These are phyloP conservation scores for Polypterus senegalus DNA, from an alignment of 2,113 vertebrate genomes.

Conservation along the genomic window DNA sequence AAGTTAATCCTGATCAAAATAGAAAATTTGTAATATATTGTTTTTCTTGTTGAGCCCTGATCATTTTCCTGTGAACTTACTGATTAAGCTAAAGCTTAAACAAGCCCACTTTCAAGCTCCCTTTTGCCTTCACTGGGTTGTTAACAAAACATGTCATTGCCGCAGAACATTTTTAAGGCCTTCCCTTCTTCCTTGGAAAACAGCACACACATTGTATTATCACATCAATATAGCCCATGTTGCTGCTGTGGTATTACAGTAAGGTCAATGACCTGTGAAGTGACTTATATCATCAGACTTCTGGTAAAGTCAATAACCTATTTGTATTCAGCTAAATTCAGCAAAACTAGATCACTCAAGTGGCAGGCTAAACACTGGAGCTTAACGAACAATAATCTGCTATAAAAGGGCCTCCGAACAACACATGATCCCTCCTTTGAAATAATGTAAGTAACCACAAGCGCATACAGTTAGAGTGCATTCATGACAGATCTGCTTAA, in stretches of 20 bases:
- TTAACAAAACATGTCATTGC: no score
- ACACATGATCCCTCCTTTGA: slow-evolving; percentile 5
- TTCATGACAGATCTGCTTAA: no score
- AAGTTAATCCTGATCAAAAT: no score
- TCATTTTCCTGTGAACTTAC: no score
- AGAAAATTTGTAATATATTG: no score
- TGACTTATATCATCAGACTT: slow-evolving; percentile 5
- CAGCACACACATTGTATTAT: not conserved
- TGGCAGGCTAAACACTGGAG: slow-evolving; percentile 13
- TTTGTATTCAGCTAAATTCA: slow-evolving; percentile 15
- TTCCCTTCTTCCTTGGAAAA: not conserved
- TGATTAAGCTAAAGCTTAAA: no score
- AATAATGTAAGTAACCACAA: slow-evolving; percentile 13
- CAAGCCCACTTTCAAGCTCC: no score
- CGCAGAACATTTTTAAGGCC: no score
- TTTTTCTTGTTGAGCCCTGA: no score
- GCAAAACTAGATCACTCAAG: not conserved
- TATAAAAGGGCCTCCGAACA: slow-evolving; percentile 6
- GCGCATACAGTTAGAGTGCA: no score
- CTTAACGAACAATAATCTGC: slow-evolving; percentile 9
- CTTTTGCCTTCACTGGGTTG: no score
- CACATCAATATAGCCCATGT: not conserved
- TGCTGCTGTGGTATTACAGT: slow-evolving; percentile 3
- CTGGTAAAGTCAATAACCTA: slow-evolving; percentile 11
- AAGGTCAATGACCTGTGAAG: not conserved